Evolutionary conservation across 2,888 invertebrate species (phyloP).

Genomic region (Psococerastis gibbosa): DNA sequence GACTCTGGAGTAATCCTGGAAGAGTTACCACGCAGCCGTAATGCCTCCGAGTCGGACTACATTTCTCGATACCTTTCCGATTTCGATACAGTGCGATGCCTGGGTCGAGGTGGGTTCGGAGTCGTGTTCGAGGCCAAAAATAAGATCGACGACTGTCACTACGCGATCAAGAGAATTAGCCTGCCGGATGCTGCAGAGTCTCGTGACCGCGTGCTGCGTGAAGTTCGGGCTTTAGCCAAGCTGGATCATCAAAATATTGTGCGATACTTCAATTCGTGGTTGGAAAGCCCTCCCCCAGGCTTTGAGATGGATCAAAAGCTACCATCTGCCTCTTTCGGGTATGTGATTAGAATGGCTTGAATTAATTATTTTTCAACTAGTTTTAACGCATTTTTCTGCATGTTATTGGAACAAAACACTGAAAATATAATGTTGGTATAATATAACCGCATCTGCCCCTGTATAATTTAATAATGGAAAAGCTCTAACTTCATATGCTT

Average conservation of each 20-base stretch:
- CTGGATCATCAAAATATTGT: slow-evolving; percentile 92
- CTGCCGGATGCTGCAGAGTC: slow-evolving; percentile 66
- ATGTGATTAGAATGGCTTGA: slow-evolving; percentile 43
- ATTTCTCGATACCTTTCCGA: slow-evolving; percentile 59
- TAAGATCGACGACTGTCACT: slow-evolving; percentile 81
- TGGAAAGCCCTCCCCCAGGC: slow-evolving; percentile 72
- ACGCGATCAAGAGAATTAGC: slow-evolving; percentile 88
- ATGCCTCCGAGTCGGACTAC: slow-evolving; percentile 21
- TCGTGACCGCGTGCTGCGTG: slow-evolving; percentile 75
- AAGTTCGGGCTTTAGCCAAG: slow-evolving; percentile 86
- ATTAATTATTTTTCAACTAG: slow-evolving; percentile 20
- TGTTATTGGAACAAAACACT: too few species aligned
- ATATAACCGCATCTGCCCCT: too few species aligned
- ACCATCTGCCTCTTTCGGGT: too few species aligned
- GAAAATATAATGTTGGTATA: too few species aligned
- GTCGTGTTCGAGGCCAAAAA: slow-evolving; percentile 90
- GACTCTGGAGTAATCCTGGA: not conserved
- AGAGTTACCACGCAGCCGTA: not conserved
- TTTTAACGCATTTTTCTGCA: too few species aligned
- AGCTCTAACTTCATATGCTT: too few species aligned
- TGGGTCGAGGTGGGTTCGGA: slow-evolving; percentile 88
- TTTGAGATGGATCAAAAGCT: slow-evolving; percentile 72
- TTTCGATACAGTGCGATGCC: slow-evolving; percentile 60
- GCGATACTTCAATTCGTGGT: slow-evolving; percentile 89
- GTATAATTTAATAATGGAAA: too few species aligned